Conservation (phyloP, 53 echinoderm and acorn worm species). For the Temnopleurus reevesii region DNA sequence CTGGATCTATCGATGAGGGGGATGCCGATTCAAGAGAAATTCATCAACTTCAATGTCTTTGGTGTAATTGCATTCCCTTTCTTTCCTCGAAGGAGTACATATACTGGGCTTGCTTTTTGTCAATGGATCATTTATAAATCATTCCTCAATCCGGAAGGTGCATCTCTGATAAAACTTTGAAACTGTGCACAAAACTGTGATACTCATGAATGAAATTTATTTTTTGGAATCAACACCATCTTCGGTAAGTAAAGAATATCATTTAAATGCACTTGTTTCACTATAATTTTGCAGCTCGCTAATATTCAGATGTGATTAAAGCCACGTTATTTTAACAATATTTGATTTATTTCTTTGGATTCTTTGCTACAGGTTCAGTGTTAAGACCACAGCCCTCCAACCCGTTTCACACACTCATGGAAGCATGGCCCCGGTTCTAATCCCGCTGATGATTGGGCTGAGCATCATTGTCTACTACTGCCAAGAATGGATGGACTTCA, state of each 20-base stretch:
- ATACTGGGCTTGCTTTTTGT: background rate
- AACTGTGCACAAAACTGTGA: background rate
- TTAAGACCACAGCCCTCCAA: slow-evolving; percentile 11
- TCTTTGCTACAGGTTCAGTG: slow-evolving; percentile 3
- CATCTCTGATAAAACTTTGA: slow-evolving; percentile 16
- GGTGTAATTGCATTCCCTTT: slow-evolving; percentile 23
- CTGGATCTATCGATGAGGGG: background rate
- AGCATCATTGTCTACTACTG: slow-evolving; percentile 76
- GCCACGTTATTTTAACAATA: background rate
- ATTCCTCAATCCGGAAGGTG: background rate
- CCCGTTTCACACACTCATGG: background rate
- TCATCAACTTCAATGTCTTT: background rate
- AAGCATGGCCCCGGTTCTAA: slow-evolving; percentile 47
- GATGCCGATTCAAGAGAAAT: background rate
- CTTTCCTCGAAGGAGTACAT: background rate
- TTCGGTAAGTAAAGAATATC: background rate
- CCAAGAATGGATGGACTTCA: slow-evolving; percentile 76
- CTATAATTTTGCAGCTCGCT: too few species aligned
- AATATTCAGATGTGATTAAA: background rate
- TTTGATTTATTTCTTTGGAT: background rate
- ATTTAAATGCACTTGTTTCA: too few species aligned
- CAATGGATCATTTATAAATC: slow-evolving; percentile 17
- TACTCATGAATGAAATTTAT: background rate
- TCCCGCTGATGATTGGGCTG: slow-evolving; percentile 52
- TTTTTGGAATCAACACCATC: background rate